Base-by-base conservation (phyloP, 1,140 invertebrate species). In the Rhopalosiphum padi region DNA sequence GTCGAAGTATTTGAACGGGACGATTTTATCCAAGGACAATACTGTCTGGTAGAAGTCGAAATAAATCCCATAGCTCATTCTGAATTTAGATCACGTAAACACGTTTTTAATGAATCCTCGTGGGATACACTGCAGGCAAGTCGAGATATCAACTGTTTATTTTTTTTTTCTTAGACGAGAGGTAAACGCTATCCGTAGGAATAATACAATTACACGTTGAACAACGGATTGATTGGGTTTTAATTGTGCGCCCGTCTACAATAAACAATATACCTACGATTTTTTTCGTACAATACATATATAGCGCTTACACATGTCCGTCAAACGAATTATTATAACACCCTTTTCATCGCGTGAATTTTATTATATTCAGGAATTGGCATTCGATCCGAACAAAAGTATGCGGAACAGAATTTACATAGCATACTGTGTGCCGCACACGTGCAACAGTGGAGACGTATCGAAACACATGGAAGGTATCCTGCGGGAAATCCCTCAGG, bases 41-140 rank as follows among this genome's bases (percentile, higher is more conserved):
- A 95, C 90, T 95, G 95, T 94, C 90, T 95, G 8, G 94, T 94
- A 3, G 94, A 95, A 25, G 90, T 95, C 37, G 86, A 94, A 53
- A 83, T 95, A 53, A 83, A 93, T 55, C 94, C 94, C 22, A 55
- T 48, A 21, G n/a, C n/a, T 35, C n/a, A 53, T 60, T 53, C 37
- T 9, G 25, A 94, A 41, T 92, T 68, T 51, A 88, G 41, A 53
- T n/a, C 55, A 37, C 41, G 82, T 60, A 51, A 94, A 51, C 91
- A 83, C 35, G 91, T 37, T 85, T 90, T 51, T 53, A 94, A 94
- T 37, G 90, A 89, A 90, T 94, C 93, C 48, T 94, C 94, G 15
- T 94, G 94, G 94, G 87, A 92, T 37, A 94, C 88, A 83, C 37
- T 94, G 11, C 87, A 77, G 87, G 94, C 82, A 94, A 51, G 85